These are phyloP conservation scores for Cantharis rufa DNA, from an alignment of 2,888 invertebrate genomes.

Conservation along the genomic window DNA sequence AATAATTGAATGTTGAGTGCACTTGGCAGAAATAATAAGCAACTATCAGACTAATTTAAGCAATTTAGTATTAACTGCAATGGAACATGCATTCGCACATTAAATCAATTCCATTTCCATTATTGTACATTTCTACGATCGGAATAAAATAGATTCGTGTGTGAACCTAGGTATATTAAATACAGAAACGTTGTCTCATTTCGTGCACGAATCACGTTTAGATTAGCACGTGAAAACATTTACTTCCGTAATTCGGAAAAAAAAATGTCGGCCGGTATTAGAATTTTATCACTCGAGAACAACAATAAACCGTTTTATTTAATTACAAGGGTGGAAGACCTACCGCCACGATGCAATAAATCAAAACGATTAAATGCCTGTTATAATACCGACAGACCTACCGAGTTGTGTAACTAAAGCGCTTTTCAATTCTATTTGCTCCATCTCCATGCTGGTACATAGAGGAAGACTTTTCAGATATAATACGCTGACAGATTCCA, in stretches of 20 bases:
- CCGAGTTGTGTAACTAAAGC: not conserved
- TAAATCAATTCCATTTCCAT: conserved; percentile 30
- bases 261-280: not conserved
- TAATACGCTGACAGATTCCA: not conserved
- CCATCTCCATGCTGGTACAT: not conserved
- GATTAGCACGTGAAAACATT: conserved; percentile 16
- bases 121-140: conserved; percentile 22
- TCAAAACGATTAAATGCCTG: conserved; percentile 7
- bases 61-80: conserved; percentile 25
- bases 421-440: not conserved
- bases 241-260: conserved; percentile 15
- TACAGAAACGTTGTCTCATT: conserved; percentile 3
- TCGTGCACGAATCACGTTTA: conserved; percentile 13
- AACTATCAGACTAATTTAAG: conserved; percentile 21
- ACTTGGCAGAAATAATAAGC: conserved; percentile 24
- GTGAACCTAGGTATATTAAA: conserved; percentile 17
- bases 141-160: conserved; percentile 18
- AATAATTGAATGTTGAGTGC: conserved; percentile 25
- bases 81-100: conserved; percentile 26
- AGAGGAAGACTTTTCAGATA: not conserved
- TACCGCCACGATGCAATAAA: conserved; percentile 17
- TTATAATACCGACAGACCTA: not conserved
- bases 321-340: conserved; percentile 3
- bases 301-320: not conserved
- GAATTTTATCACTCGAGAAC: not conserved